Evolutionary conservation across 2,888 invertebrate species (phyloP), one percentile per base, ranked within the genome.

Genomic region (Argyresthia albistria): DNA sequence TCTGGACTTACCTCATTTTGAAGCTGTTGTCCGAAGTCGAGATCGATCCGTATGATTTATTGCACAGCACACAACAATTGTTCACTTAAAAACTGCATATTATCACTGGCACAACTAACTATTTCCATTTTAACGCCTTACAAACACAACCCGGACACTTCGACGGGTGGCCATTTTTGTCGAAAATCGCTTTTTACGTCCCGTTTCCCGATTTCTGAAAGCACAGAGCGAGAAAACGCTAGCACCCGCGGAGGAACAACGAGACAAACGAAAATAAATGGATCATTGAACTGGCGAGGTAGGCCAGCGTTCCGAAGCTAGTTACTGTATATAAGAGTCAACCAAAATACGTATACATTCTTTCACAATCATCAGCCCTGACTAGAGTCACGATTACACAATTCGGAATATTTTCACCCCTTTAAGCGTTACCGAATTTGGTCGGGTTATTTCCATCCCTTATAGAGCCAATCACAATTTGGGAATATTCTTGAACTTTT

Each of bases 81-180:
- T 84, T 84, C 84, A 86, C 84, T 79, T 76, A 79, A 60, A 78
- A 81, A 80, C 73, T 75, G 76, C 84, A 84, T 80, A 69, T 76
- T 84, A 74, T 74, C 81, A 80, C 79, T 74, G 60, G 74, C 73
- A 77, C 77, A 69, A 71, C 67, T 60, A 58, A 59, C 70, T 78
- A 82, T 78, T 77, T 77, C 75, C 65, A 60, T 69, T 72, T 75
- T 80, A 82, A 66, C 66, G 76, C 73, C 72, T 73, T 57, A 64
- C 64, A 63, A 66, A 71, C 63, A 77, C 74, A 70, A 72, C 76
- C 69, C 68, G 70, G 63, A 71, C 64, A 67, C 71, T 70, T 60
- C 60, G 60, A 62, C 66, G 64, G 76, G 84, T 80, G 73, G 84
- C 87, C 86, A 87, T 87, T 82, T 87, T 86, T 80, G 77, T 70